Evolutionary conservation across 2,113 vertebrate genomes (phyloP), one percentile per base, ranked within the genome.

Genomic region (Tragelaphus scriptus): DNA sequence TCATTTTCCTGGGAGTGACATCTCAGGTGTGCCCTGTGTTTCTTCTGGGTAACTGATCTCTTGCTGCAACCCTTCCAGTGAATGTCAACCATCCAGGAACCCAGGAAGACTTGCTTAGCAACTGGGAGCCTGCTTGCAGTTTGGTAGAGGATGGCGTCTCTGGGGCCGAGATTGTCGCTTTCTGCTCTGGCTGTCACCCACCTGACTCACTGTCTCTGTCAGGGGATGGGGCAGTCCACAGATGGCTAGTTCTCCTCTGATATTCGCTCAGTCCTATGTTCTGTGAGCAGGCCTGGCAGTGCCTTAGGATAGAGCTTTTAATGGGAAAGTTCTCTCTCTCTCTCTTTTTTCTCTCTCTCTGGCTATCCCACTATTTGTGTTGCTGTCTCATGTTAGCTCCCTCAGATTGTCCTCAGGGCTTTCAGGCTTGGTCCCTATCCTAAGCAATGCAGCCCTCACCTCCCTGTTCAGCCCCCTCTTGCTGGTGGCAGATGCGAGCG

Each of bases 401-500:
- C 68, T 40, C 68, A 71, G n/a, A 12, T 71, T 71, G n/a, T 40
- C 68, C 9, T 71, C 68, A 23, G 36, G n/a, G 68, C 36, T 3
- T 71, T 71, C 68, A 40, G n/a, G n/a, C n/a, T n/a, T 2, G 10
- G n/a, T 71, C 9, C n/a, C n/a, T 71, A 40, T n/a, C 68, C n/a
- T 71, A 36, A 71, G 68, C 10, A 71, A 12, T 40, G 21, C 2
- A 40, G n/a, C n/a, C 68, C 68, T 36, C 19, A 40, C 68, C n/a
- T 71, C 68, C n/a, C 68, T 40, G n/a, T 71, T 40, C 19, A 71
- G 19, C 5, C n/a, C 19, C 2, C 68, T 23, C n/a, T 71, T 23
- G 19, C 9, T 71, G n/a, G n/a, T 71, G n/a, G 10, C 3, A 2
- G n/a, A 36, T 71, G n/a, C 0, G 0, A 36, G 65, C 2, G 0